Base-by-base conservation (phyloP, 2,113 vertebrate genomes). In the Epinephelus fuscoguttatus region DNA sequence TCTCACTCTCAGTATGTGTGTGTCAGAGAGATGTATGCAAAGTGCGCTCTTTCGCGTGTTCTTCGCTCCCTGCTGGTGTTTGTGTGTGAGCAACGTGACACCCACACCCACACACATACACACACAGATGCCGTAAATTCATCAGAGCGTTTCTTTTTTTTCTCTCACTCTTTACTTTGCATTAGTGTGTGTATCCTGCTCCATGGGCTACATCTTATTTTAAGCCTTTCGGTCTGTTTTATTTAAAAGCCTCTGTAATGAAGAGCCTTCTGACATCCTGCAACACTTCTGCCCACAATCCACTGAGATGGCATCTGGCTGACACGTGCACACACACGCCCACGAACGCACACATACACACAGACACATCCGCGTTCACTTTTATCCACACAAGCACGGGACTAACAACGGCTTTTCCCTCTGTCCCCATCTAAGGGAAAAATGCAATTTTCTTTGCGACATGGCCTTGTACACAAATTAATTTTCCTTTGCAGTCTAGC, bases 381-480 rank as follows among this genome's bases (percentile, higher is more conserved):
- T 62, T 71, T 56, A 82, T 70, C 49, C 63, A 40, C 74, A 78
- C 62, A 67, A 27, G 12, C 57, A 69, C 10, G 10, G 27, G 42
- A 56, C 71, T 66, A 75, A 70, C 37, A 61, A 62, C 33, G 4
- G 33, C 62, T 56, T 74, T 59, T 78, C 37, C 69, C 62, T 66
- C 70, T 66, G 53, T 82, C 77, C 82, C 59, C 75, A 76, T 85
- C 81, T 79, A 45, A 82, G 45, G 61, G 30, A 85, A 85, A 90
- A 92, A 90, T 82, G 64, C 81, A 85, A 83, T 93, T 93, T 89
- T 92, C 76, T 87, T 74, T 68, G 76, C 63, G 75, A 91, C 87
- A 84, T 82, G 81, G 90, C 81, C 89, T 82, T 88, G 84, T 90
- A 84, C 90, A 93, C 84, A 92, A 93, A 92, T 93, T 78, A 88